These are phyloP conservation scores for Etia nguti DNA, from an alignment of 2,113 vertebrate genomes.

Conservation along the genomic window DNA sequence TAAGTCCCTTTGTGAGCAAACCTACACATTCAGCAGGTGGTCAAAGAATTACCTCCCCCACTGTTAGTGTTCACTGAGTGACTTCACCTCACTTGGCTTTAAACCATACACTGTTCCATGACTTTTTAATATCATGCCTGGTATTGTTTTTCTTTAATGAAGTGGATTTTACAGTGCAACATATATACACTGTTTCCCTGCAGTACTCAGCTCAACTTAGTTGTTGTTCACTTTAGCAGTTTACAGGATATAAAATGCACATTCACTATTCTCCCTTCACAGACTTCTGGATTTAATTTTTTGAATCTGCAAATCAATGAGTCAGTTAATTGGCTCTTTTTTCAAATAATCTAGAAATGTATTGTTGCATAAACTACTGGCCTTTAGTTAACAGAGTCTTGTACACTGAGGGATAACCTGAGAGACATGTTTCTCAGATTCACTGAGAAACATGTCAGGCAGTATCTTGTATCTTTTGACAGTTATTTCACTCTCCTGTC, in stretches of 20 bases:
- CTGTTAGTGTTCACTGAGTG: background rate
- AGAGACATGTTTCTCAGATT: no score
- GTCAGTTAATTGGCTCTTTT: constrained; percentile 7
- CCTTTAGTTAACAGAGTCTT: background rate
- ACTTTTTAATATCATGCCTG: background rate
- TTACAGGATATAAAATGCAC: background rate
- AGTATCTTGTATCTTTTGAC: background rate
- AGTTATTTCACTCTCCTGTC: background rate
- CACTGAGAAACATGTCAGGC: background rate
- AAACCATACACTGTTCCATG: background rate
- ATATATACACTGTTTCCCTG: background rate
- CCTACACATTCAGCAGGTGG: background rate
- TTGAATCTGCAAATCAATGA: background rate
- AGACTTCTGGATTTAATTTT: background rate
- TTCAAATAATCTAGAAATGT: background rate
- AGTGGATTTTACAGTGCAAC: background rate
- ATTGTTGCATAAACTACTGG: background rate
- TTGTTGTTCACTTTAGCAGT: background rate
- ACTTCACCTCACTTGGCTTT: background rate
- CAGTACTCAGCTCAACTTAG: background rate
- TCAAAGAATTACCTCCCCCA: background rate
- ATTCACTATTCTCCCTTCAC: background rate
- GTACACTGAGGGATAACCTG: background rate
- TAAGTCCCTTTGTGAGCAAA: background rate
- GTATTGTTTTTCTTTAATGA: background rate